Evolutionary conservation across 2,888 invertebrate genomes (phyloP).

Genomic region (Limnephilus marmoratus): DNA sequence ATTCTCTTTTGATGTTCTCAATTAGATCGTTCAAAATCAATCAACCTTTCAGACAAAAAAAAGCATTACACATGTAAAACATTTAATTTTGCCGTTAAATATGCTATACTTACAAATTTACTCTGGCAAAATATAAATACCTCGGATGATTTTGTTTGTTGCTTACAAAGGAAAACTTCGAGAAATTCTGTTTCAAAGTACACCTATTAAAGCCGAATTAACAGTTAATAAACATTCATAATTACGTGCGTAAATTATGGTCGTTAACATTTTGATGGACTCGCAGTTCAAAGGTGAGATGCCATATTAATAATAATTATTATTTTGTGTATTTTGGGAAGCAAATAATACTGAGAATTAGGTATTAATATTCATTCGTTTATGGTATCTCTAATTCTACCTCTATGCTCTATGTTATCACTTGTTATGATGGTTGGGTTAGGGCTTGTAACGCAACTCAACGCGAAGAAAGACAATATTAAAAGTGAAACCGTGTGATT

Average conservation of each 20-base stretch:
- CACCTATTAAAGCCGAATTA: neutral
- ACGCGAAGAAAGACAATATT: conserved; percentile 61
- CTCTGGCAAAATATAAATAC: neutral
- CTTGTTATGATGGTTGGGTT: conserved; percentile 18
- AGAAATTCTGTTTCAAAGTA: neutral
- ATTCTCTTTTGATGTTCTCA: neutral
- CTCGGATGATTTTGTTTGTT: neutral
- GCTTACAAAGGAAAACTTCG: neutral
- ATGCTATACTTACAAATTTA: neutral
- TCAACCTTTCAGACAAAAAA: neutral
- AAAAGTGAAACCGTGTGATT: conserved; percentile 66
- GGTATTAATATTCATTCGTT: neutral
- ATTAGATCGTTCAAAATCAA: neutral
- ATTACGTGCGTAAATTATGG: neutral
- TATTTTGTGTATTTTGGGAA: neutral
- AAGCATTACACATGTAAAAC: neutral
- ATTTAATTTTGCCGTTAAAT: neutral
- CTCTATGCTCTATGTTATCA: neutral
- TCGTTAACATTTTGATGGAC: neutral
- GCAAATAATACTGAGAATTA: neutral
- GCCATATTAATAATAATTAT: neutral
- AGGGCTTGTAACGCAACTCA: conserved; percentile 25
- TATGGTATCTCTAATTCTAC: neutral
- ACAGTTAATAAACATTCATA: neutral
- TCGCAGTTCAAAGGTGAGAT: neutral